Conservation (phyloP, 2,113 vertebrate species). For the Paratilapia polleni region DNA sequence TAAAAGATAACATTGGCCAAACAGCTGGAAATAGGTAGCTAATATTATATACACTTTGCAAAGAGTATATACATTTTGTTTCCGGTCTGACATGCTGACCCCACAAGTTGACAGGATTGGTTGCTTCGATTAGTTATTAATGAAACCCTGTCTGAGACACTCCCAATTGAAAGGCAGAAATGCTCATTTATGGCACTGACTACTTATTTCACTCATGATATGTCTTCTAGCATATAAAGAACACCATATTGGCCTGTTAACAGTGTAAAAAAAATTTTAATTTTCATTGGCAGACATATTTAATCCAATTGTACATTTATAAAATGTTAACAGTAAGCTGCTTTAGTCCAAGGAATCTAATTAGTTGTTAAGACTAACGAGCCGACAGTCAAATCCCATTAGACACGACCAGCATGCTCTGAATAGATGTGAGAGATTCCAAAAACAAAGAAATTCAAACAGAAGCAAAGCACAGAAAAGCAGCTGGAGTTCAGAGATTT, state of each 20-base stretch:
- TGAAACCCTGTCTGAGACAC: too few relatives aligned
- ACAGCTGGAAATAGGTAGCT: neutral
- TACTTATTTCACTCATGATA: too few relatives aligned
- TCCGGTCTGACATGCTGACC: neutral
- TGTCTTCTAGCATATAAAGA: too few relatives aligned
- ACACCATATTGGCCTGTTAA: too few relatives aligned
- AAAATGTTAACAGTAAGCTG: slow-evolving; percentile 28
- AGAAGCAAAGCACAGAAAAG: neutral
- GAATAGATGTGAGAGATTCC: neutral
- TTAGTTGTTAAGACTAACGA: slow-evolving; percentile 16
- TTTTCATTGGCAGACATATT: neutral
- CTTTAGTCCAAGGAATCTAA: slow-evolving; percentile 16
- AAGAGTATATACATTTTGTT: neutral
- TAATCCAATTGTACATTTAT: slow-evolving; percentile 18
- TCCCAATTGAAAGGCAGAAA: too few relatives aligned
- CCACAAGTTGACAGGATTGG: too few relatives aligned
- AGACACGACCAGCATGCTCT: neutral
- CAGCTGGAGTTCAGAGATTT: neutral
- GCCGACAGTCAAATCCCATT: slow-evolving; percentile 26
- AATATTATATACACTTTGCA: neutral
- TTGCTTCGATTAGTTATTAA: too few relatives aligned
- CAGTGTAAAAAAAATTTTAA: too few relatives aligned
- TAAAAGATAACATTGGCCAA: neutral
- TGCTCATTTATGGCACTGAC: too few relatives aligned
- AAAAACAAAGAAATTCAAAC: neutral